Conservation (phyloP, 2,888 invertebrate species). For the Leucophenga montana region DNA sequence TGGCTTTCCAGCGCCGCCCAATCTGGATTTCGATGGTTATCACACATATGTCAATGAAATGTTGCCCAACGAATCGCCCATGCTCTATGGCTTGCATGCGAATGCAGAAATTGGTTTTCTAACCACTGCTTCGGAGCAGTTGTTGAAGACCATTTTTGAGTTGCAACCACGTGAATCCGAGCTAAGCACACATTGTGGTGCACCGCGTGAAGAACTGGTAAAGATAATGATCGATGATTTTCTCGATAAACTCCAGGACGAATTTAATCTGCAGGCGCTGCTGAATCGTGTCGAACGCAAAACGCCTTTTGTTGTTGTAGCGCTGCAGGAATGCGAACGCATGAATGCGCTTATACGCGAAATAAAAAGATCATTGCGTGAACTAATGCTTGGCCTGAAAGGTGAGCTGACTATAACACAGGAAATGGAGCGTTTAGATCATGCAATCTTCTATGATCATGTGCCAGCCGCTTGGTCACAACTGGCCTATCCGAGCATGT, state of each 20-base stretch:
- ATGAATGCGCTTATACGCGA: conserved; percentile 92
- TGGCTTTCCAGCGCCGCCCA: conserved; percentile 90
- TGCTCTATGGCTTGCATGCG: conserved; percentile 93
- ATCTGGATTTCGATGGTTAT: conserved; percentile 89
- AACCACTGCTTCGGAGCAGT: conserved; percentile 86
- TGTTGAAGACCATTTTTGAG: conserved; percentile 90
- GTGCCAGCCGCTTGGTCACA: conserved; percentile 89
- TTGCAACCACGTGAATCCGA: conserved; percentile 89
- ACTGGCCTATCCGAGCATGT: conserved; percentile 90
- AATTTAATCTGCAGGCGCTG: conserved; percentile 89
- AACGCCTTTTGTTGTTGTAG: conserved; percentile 93
- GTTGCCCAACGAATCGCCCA: conserved; percentile 90
- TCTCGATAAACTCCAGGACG: conserved; percentile 90
- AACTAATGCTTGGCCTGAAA: conserved; percentile 91
- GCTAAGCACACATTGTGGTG: conserved; percentile 74
- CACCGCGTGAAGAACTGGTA: conserved; percentile 85
- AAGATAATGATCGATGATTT: conserved; percentile 89
- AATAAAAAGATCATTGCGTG: conserved; percentile 86
- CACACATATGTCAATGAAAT: conserved; percentile 90
- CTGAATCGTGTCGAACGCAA: conserved; percentile 90
- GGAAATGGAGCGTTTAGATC: conserved; percentile 94
- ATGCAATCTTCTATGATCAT: conserved; percentile 88
- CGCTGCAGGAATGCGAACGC: conserved; percentile 93
- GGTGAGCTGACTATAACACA: conserved; percentile 94
- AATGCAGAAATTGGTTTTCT: conserved; percentile 97